Evolutionary conservation across 2,888 invertebrate species (phyloP), one percentile per base, ranked within the genome.

Genomic region (Synergus itoensis): DNA sequence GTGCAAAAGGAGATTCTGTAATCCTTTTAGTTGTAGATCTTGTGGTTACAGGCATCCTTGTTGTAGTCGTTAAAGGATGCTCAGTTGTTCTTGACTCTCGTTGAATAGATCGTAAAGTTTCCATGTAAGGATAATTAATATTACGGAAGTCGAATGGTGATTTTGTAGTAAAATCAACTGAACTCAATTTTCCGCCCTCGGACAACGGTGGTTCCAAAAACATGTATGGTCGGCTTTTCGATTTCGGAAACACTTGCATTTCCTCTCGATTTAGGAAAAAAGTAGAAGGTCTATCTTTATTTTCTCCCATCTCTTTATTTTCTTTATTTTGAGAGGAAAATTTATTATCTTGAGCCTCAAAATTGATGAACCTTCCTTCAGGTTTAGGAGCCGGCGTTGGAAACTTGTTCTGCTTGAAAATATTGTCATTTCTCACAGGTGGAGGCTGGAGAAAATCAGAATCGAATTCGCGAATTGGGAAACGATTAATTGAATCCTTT

Each of bases 31-130:
- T 48, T 36, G 18, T 53, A 4, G 73, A 1, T 40, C 11, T 73
- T 4, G 53, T 53, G 0, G 73, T 73, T 36, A n/a, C 28, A n/a
- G 73, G 53, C 53, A 40, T 21, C 48, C 4, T 73, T 43, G 62
- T n/a, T 11, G 73, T 40, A 60, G 36, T 28, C 28, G 45, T 12
- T 7, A 7, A 69, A 11, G 76, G 36, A n/a, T 36, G 9, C 11
- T 73, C 53, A 12, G 79, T n/a, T 62, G 79, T n/a, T 62, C 76
- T 77, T 43, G 82, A 62, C 60, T 81, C 84, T 9, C 84, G 86
- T 63, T 90, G 90, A 36, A 89, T 90, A 14, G 90, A 90, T 36
- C 86, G 85, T 36, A 90, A 79, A 0, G 90, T 89, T 77, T 88
- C 88, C 11, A 82, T 82, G 40, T 90, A 88, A 9, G 90, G 88